Conservation (phyloP, 2,888 invertebrate genomes). For the Dorcus hopei region DNA sequence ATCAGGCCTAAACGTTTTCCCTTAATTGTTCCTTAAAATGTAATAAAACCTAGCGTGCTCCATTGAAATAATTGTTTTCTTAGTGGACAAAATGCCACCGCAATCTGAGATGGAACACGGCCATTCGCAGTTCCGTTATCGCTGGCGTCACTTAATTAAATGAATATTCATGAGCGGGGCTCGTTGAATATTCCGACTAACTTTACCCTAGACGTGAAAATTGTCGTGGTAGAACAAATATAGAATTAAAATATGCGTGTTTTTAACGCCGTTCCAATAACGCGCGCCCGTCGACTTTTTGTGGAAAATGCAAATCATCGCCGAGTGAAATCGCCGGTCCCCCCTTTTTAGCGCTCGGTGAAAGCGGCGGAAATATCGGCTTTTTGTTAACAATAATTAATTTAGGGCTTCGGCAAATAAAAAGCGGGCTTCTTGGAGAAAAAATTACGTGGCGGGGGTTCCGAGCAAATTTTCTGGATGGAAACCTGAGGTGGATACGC, state of each 20-base stretch:
- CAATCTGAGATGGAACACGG: constrained; percentile 30
- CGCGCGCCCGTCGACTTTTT: background rate
- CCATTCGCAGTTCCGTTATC: constrained; percentile 35
- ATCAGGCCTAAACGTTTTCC: too few species aligned
- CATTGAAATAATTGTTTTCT: background rate
- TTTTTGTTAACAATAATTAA: too few species aligned
- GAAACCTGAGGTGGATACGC: too few species aligned
- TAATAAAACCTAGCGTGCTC: too few species aligned
- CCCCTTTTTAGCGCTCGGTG: too few species aligned
- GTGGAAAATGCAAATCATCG: background rate
- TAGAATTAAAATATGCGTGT: constrained; percentile 27
- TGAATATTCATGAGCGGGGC: constrained; percentile 41
- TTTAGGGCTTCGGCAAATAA: too few species aligned
- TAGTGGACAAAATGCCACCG: constrained; percentile 29
- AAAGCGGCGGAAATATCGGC: too few species aligned
- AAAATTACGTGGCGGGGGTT: too few species aligned
- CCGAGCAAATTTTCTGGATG: too few species aligned
- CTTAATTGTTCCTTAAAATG: too few species aligned
- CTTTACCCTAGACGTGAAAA: constrained; percentile 30
- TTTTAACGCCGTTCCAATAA: constrained; percentile 10
- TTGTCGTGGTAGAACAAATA: constrained; percentile 33
- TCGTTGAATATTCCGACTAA: constrained; percentile 39
- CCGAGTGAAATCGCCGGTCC: too few species aligned
- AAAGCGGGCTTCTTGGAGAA: too few species aligned
- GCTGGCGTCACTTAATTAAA: constrained; percentile 41